A percentile compares a stretch with the other conserved stretches of the same genome.
phyloP scores from a whole-genome alignment of 2,797 vertebrate species.

The Paedocypris micromegethes region DNA sequence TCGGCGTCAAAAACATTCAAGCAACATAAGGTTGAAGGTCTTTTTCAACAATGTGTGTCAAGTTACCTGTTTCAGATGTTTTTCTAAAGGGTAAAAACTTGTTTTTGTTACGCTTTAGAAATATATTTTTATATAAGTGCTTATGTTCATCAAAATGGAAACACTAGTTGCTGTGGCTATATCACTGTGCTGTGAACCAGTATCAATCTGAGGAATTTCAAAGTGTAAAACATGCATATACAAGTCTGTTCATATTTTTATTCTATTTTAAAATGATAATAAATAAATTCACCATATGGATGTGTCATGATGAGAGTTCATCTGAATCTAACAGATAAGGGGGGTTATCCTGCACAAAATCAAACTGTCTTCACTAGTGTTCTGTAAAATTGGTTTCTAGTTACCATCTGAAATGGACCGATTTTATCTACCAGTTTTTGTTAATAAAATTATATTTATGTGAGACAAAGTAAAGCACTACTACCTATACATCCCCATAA shows the following conservation, averaged over 20 bases:
- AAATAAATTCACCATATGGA: slow-evolving; percentile 50
- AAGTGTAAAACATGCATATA: slow-evolving; percentile 50
- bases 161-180: slow-evolving; percentile 44
- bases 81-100: slow-evolving; percentile 42
- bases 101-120: slow-evolving; percentile 68
- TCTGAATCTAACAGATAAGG: too few species aligned
- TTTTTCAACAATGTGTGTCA: slow-evolving; percentile 38
- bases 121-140: slow-evolving; percentile 71
- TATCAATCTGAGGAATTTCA: slow-evolving; percentile 36
- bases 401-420: too few species aligned
- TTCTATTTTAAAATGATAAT: slow-evolving; percentile 64
- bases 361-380: too few species aligned
- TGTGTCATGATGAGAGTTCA: slow-evolving; percentile 11
- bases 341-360: too few species aligned
- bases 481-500: too few species aligned
- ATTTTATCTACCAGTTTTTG: too few species aligned
- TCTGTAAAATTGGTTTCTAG: too few species aligned
- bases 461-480: too few species aligned
- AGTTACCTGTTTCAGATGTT: slow-evolving; percentile 41
- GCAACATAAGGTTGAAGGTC: slow-evolving; percentile 24
- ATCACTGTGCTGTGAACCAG: slow-evolving; percentile 46
- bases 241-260: slow-evolving; percentile 48
- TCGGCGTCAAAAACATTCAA: slow-evolving; percentile 15
- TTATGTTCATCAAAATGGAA: slow-evolving; percentile 60
- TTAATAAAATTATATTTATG: too few species aligned